phyloP scores from a whole-genome alignment of 2,888 invertebrate species.

The Entomobrya proxima region DNA sequence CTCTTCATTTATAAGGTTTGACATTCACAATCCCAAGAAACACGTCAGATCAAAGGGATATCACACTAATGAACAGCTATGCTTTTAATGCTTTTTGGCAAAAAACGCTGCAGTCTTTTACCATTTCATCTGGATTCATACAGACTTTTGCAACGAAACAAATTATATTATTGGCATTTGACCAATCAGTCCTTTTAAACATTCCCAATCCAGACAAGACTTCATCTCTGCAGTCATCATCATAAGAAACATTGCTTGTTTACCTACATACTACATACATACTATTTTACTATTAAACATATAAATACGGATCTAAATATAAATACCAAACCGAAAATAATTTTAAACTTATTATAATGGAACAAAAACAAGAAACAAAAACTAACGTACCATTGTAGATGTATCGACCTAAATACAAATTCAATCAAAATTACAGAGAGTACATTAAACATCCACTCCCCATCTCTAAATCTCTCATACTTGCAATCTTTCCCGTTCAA shows the following conservation, averaged over 20 bases:
- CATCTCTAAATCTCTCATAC: neutral
- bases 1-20: neutral
- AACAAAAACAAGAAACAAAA: too few relatives aligned
- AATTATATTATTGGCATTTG: neutral
- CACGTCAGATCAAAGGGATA: conserved; percentile 29
- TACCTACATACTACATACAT: neutral
- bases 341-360: too few relatives aligned
- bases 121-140: conserved; percentile 34
- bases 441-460: neutral
- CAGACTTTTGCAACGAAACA: conserved; percentile 21
- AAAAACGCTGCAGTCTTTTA: conserved; percentile 48
- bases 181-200: conserved; percentile 18
- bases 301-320: too few relatives aligned
- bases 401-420: neutral
- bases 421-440: neutral
- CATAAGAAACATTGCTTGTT: neutral
- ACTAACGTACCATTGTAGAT: neutral
- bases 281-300: neutral
- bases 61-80: conserved; percentile 39
- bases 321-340: too few relatives aligned
- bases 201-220: conserved; percentile 52
- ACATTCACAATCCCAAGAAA: neutral
- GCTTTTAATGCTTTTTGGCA: conserved; percentile 48
- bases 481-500: neutral
- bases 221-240: conserved; percentile 36